Conservation (phyloP, 2,113 vertebrate genomes). For the Pongo pygmaeus region DNA sequence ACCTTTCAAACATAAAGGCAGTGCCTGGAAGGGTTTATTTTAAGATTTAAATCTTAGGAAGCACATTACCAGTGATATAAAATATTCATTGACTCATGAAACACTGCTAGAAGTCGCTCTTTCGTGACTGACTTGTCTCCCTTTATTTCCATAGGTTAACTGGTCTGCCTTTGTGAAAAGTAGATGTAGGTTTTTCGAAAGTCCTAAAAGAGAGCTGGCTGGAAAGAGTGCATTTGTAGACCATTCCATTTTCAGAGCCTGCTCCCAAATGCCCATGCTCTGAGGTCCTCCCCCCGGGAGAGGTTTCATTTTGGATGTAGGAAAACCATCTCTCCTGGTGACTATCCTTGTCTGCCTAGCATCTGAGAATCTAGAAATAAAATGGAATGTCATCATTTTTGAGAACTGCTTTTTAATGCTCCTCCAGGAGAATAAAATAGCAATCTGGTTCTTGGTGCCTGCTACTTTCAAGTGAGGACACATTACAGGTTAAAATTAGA, state of each 20-base stretch:
- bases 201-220: neutral
- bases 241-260: neutral
- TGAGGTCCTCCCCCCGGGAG: neutral
- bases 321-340: constrained; percentile 58
- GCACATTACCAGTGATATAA: constrained; percentile 76
- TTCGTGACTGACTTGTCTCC: constrained; percentile 63
- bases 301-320: neutral
- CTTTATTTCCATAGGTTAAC: neutral
- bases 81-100: constrained; percentile 76
- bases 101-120: neutral
- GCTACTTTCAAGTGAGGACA: neutral
- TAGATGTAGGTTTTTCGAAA: neutral
- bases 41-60: constrained; percentile 81
- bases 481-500: neutral
- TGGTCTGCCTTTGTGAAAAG: constrained; percentile 9
- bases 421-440: neutral
- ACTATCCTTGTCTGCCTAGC: constrained; percentile 13
- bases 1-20: constrained; percentile 15
- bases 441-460: neutral
- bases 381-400: accelerated
- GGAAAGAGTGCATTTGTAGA: neutral
- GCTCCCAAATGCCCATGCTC: neutral
- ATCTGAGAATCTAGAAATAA: neutral
- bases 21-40: constrained; percentile 77
- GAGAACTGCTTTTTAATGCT: neutral